These are phyloP conservation scores for Gallirallus australis DNA, from an alignment of 2,797 vertebrate genomes.

Conservation along the genomic window DNA sequence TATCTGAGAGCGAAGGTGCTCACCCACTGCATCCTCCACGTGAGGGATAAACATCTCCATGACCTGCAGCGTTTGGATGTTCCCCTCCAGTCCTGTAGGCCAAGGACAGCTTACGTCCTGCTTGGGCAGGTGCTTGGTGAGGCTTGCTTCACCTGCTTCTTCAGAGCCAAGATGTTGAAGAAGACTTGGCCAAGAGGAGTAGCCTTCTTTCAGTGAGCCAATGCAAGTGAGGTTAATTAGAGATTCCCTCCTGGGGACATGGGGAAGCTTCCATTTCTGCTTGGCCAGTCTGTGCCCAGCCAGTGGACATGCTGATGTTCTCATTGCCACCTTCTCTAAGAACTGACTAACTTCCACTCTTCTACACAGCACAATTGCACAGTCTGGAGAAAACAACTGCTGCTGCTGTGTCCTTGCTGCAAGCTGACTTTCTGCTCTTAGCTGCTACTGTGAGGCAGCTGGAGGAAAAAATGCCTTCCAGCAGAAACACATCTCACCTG, in stretches of 20 bases:
- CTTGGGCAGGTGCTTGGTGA: background rate
- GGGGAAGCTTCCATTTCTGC: background rate
- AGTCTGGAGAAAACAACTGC: background rate
- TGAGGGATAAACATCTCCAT: slow-evolving; percentile 31
- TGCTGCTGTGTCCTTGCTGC: background rate
- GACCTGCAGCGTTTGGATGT: slow-evolving; percentile 55
- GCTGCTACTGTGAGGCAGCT: background rate
- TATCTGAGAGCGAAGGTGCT: slow-evolving; percentile 68
- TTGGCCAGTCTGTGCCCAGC: background rate
- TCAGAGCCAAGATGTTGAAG: background rate
- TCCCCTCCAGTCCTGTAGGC: slow-evolving; percentile 62
- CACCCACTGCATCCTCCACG: slow-evolving; percentile 72
- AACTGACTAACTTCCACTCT: background rate
- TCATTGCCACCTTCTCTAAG: background rate
- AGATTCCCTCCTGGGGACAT: background rate
- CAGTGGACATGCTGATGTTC: background rate
- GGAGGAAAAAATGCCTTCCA: background rate
- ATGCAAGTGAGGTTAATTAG: background rate
- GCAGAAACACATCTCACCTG: background rate
- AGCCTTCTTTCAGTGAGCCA: background rate
- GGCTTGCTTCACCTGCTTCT: background rate
- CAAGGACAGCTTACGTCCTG: slow-evolving; percentile 40
- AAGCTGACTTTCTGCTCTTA: background rate
- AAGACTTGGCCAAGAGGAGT: background rate
- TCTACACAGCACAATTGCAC: background rate